Percentiles rank a stretch among this genome's conserved stretches.
Evolutionary conservation across 2,113 vertebrate genomes (phyloP).

Genomic region (Hirundichthys speculiger): DNA sequence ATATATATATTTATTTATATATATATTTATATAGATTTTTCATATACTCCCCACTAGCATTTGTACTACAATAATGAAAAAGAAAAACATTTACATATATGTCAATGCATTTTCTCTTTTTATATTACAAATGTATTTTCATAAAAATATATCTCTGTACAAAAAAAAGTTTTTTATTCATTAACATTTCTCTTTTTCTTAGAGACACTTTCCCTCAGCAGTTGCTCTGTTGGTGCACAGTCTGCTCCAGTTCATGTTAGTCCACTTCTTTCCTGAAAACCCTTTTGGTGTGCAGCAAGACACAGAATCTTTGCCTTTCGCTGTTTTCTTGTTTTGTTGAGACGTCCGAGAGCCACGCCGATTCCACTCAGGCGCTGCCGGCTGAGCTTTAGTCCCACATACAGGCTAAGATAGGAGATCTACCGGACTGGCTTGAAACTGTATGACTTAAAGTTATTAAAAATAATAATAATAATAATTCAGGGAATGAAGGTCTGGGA

Average conservation of each 20-base stretch:
- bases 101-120: constrained; percentile 86
- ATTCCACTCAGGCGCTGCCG: constrained; percentile 29
- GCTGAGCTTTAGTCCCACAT: constrained; percentile 25
- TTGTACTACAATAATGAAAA: constrained; percentile 97
- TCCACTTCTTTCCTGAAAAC: constrained; percentile 43
- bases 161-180: constrained; percentile 80
- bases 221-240: constrained; percentile 48
- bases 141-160: constrained; percentile 99
- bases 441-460: background rate
- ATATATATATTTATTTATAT: constrained; percentile 70
- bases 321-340: constrained; percentile 42
- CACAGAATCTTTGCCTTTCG: constrained; percentile 29
- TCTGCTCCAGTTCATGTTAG: constrained; percentile 58
- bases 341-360: constrained; percentile 37
- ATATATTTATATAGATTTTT: constrained; percentile 77
- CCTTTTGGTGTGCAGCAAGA: constrained; percentile 65
- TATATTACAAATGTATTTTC: constrained; percentile 98
- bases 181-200: constrained; percentile 74
- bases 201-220: constrained; percentile 50
- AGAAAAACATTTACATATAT: constrained; percentile 91
- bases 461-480: background rate
- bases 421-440: constrained; percentile 40
- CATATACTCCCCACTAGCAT: constrained; percentile 87
- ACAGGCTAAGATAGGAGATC: constrained; percentile 36
- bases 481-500: constrained; percentile 6